These are phyloP conservation scores for Notolepis coatsorum DNA, from an alignment of 2,797 vertebrate species.

Conservation along the genomic window DNA sequence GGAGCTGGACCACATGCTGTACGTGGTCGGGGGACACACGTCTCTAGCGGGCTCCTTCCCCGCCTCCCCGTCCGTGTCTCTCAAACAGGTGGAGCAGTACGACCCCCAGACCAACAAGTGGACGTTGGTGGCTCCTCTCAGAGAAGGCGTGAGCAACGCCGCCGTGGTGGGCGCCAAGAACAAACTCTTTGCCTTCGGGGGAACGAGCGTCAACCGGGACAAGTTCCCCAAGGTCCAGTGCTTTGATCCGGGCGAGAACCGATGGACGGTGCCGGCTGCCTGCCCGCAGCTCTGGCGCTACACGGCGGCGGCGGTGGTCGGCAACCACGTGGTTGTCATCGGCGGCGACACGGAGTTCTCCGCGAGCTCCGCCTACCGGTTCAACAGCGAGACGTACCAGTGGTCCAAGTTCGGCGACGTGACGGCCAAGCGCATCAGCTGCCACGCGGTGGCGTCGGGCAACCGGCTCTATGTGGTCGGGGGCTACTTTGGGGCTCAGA, in stretches of 20 bases:
- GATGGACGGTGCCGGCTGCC: slow-evolving; percentile 85
- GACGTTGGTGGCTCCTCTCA: slow-evolving; percentile 87
- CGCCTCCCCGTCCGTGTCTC: slow-evolving; percentile 88
- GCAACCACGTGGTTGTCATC: slow-evolving; percentile 86
- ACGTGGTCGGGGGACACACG: slow-evolving; percentile 88
- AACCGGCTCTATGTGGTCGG: slow-evolving; percentile 89
- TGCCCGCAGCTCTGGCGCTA: slow-evolving; percentile 90
- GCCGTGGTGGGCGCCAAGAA: slow-evolving; percentile 88
- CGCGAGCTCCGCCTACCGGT: slow-evolving; percentile 87
- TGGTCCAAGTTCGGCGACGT: slow-evolving; percentile 89
- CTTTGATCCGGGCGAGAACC: slow-evolving; percentile 86
- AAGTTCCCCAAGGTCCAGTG: slow-evolving; percentile 89
- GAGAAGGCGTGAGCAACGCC: slow-evolving; percentile 89
- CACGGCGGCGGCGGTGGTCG: slow-evolving; percentile 86
- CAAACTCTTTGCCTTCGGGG: slow-evolving; percentile 88
- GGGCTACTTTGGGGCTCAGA: slow-evolving; percentile 87
- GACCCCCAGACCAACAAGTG: slow-evolving; percentile 89
- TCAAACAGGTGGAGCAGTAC: slow-evolving; percentile 90
- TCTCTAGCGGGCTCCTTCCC: slow-evolving; percentile 86
- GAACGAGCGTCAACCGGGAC: slow-evolving; percentile 86
- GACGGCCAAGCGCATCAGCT: slow-evolving; percentile 87
- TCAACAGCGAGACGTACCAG: slow-evolving; percentile 90
- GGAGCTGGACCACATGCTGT: slow-evolving; percentile 85
- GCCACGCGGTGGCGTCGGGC: slow-evolving; percentile 86
- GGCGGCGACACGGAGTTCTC: slow-evolving; percentile 90